Evolutionary conservation across 2,797 vertebrate genomes (phyloP).

Genomic region (Enteromius trimaculatus): DNA sequence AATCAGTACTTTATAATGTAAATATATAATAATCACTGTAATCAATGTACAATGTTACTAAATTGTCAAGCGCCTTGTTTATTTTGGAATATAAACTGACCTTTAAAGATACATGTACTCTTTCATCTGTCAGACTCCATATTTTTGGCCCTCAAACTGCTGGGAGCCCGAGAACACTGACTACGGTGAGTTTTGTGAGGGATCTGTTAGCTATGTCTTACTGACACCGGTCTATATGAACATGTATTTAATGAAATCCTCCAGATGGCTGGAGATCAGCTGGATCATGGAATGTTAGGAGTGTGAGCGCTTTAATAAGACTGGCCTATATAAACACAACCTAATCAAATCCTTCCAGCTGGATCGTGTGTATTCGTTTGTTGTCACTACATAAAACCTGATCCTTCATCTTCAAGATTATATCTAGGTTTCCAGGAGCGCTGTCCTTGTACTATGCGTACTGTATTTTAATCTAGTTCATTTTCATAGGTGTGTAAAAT

Average conservation of each 20-base stretch:
- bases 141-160: slow-evolving; percentile 91
- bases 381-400: not conserved
- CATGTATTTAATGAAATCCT: slow-evolving; percentile 68
- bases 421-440: not conserved
- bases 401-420: not conserved
- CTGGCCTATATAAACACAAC: slow-evolving; percentile 38
- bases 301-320: slow-evolving; percentile 27
- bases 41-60: not conserved
- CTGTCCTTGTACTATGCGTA: not conserved
- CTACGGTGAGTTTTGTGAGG: slow-evolving; percentile 76
- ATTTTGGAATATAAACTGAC: not conserved
- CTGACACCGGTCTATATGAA: slow-evolving; percentile 26
- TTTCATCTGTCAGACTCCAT: slow-evolving; percentile 78
- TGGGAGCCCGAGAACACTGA: slow-evolving; percentile 91
- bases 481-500: not conserved
- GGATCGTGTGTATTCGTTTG: slow-evolving; percentile 35
- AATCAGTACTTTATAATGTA: slow-evolving; percentile 21
- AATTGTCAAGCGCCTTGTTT: not conserved
- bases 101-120: slow-evolving; percentile 1
- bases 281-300: slow-evolving; percentile 6
- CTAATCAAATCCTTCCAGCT: slow-evolving; percentile 70
- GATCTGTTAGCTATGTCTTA: not conserved
- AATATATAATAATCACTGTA: slow-evolving; percentile 10
- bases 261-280: slow-evolving; percentile 39
- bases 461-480: not conserved